phyloP scores from a whole-genome alignment of 2,113 vertebrate genomes.

The Guaruba guarouba region DNA sequence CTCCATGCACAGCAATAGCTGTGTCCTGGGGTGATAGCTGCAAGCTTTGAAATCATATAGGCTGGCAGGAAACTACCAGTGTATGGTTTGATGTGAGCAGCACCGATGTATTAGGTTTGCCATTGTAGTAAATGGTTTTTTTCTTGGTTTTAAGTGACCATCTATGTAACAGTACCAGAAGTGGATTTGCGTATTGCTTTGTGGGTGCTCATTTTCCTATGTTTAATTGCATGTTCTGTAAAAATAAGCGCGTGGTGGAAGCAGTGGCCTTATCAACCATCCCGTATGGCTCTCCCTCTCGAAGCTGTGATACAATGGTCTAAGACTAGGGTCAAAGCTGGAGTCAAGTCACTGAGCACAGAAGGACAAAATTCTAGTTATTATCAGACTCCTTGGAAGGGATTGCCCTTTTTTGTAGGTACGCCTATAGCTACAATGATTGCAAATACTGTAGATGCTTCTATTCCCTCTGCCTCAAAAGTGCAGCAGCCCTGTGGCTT shows the following conservation, averaged over 20 bases:
- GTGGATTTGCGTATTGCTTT: not conserved
- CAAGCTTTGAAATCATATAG: not conserved
- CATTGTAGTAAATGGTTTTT: not conserved
- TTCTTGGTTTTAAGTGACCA: not conserved
- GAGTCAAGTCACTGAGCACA: not conserved
- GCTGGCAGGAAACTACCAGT: not conserved
- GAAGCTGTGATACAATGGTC: fast-evolving
- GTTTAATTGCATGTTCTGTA: not conserved
- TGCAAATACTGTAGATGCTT: not conserved
- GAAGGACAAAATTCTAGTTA: not conserved
- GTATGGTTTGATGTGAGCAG: not conserved
- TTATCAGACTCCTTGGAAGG: not conserved
- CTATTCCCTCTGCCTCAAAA: not conserved
- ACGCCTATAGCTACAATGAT: not conserved
- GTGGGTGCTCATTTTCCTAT: not conserved
- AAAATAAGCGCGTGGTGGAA: not conserved
- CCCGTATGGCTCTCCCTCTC: not conserved
- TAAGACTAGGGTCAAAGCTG: not conserved
- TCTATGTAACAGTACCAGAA: not conserved
- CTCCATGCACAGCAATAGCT: not conserved
- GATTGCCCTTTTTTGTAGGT: not conserved
- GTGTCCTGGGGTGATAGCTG: not conserved
- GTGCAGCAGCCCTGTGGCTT: not conserved
- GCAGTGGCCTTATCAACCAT: not conserved
- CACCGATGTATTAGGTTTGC: not conserved